Conservation (phyloP, 2,888 invertebrate genomes). For the Orchestes rusci region DNA sequence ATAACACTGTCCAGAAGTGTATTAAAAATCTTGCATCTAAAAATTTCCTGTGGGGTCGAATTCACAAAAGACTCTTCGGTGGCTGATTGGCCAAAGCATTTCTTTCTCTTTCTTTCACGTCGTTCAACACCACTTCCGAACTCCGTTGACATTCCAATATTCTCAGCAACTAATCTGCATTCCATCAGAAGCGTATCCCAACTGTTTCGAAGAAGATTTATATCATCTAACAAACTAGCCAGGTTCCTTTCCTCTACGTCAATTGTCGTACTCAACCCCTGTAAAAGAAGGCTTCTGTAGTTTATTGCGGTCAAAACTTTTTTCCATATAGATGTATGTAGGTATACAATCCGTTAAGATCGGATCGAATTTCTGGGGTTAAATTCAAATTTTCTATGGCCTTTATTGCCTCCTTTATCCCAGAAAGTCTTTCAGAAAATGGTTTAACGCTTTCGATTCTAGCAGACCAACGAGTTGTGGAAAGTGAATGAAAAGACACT, state of each 20-base stretch:
- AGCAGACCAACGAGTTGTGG: slow-evolving; percentile 8
- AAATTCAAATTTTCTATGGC: slow-evolving; percentile 2
- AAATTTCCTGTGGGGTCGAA: neutral
- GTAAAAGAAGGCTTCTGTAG: slow-evolving; percentile 1
- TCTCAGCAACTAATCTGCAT: slow-evolving; percentile 5
- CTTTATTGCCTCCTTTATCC: slow-evolving; percentile 2
- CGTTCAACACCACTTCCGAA: slow-evolving; percentile 1
- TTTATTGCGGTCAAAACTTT: neutral
- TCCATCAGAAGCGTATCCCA: slow-evolving; percentile 2
- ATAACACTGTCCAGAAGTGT: neutral
- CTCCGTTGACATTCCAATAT: slow-evolving; percentile 2
- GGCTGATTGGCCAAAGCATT: slow-evolving; percentile 6
- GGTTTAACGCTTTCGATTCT: slow-evolving; percentile 5
- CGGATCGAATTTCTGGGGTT: slow-evolving; percentile 1
- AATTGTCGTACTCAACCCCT: slow-evolving; percentile 1
- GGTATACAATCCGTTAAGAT: slow-evolving; percentile 1
- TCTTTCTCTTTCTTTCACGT: slow-evolving; percentile 6
- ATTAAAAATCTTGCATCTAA: neutral
- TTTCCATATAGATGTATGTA: slow-evolving; percentile 4
- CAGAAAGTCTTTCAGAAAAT: slow-evolving; percentile 4
- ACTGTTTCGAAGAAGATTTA: slow-evolving; percentile 4
- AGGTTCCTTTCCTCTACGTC: slow-evolving; percentile 3
- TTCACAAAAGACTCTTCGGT: slow-evolving; percentile 4
- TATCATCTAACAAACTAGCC: slow-evolving; percentile 3
- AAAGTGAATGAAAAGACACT: slow-evolving; percentile 1